These are phyloP conservation scores for Neomonachus schauinslandi DNA, from an alignment of 2,113 vertebrate species.

Conservation along the genomic window DNA sequence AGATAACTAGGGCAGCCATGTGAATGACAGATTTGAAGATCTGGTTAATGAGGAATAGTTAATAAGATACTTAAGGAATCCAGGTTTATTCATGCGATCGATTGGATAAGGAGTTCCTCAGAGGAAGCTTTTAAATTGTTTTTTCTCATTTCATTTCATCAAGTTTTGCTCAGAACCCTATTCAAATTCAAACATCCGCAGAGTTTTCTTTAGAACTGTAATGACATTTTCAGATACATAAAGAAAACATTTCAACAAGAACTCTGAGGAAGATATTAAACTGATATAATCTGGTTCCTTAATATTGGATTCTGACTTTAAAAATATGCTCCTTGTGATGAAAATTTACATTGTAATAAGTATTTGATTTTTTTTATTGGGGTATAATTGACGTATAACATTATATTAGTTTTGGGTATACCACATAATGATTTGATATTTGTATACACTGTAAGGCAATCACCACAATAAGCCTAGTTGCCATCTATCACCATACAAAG, in stretches of 20 bases:
- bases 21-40: constrained; percentile 23
- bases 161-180: constrained; percentile 7
- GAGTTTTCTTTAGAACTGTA: constrained; percentile 28
- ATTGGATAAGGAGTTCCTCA: neutral
- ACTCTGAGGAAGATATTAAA: constrained; percentile 50
- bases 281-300: constrained; percentile 57
- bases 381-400: neutral
- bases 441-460: neutral
- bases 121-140: neutral
- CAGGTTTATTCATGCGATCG: neutral
- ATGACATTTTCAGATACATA: constrained; percentile 33
- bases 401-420: neutral
- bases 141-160: neutral
- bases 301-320: constrained; percentile 32
- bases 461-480: neutral
- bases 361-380: constrained; percentile 38
- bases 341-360: constrained; percentile 30
- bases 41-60: constrained; percentile 34
- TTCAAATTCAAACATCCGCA: constrained; percentile 28
- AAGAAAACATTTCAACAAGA: constrained; percentile 26
- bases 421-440: neutral
- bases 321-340: neutral
- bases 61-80: constrained; percentile 19
- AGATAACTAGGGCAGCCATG: neutral
- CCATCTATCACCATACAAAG: neutral